Evolutionary conservation across 2,113 vertebrate genomes (phyloP).

Genomic region (Balaenoptera acutorostrata): DNA sequence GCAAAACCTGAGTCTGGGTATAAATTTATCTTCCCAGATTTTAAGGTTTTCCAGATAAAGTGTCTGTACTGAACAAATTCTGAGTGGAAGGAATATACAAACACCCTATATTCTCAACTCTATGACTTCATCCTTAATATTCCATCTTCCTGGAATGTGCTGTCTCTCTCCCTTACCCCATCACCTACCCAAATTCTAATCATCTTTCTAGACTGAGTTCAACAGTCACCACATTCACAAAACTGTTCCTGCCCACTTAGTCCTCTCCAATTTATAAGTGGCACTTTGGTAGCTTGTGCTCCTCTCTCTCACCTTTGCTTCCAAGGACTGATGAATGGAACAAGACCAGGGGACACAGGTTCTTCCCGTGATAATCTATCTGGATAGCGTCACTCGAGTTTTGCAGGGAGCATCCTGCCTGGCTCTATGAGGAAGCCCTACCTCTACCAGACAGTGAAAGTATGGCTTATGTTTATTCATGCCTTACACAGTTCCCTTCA

Average conservation of each 20-base stretch:
- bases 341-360: not conserved
- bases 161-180: too few relatives aligned
- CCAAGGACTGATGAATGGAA: not conserved
- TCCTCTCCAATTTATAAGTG: not conserved
- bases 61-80: not conserved
- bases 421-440: not conserved
- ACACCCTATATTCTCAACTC: not conserved
- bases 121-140: not conserved
- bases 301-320: not conserved
- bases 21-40: not conserved
- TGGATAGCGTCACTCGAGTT: not conserved
- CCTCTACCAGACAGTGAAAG: not conserved
- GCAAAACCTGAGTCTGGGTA: not conserved
- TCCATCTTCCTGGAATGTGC: not conserved
- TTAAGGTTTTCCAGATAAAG: not conserved
- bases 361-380: not conserved
- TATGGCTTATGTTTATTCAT: not conserved
- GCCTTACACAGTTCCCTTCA: not conserved
- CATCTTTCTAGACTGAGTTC: not conserved
- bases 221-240: not conserved
- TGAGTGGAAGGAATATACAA: not conserved
- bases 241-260: not conserved
- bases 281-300: not conserved
- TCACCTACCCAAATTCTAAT: not conserved
- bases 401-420: fast-evolving